Evolutionary conservation across 1,140 invertebrate species (phyloP).

Genomic region (Aradophagus sp.): DNA sequence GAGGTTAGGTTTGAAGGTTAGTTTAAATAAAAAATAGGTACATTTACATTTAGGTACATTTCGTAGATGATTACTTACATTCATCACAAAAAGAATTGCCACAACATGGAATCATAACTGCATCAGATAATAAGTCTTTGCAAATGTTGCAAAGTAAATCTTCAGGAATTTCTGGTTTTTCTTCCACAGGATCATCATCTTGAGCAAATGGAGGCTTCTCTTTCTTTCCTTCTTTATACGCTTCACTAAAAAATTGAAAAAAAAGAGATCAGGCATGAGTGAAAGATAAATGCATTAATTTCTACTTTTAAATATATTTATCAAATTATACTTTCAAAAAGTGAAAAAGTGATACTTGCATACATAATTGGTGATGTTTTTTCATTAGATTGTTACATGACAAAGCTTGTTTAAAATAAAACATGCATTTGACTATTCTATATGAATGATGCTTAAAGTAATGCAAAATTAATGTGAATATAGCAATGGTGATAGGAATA

Average conservation of each 20-base stretch:
- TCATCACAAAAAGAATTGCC: conserved; percentile 99
- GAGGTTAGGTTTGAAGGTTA: too few species aligned
- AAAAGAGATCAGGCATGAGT: too few species aligned
- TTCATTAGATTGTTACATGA: too few species aligned
- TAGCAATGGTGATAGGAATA: too few species aligned
- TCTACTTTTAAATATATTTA: too few species aligned
- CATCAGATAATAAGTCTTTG: conserved; percentile 94
- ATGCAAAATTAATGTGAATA: too few species aligned
- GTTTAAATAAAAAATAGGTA: too few species aligned
- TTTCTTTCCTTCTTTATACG: conserved; percentile 84
- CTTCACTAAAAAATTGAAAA: conserved; percentile 80
- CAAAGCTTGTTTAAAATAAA: too few species aligned
- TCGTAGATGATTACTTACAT: conserved; percentile 89
- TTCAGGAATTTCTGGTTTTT: conserved; percentile 88
- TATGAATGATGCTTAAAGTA: too few species aligned
- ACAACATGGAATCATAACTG: conserved; percentile 97
- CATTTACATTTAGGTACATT: too few species aligned
- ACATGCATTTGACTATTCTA: conserved; percentile 3
- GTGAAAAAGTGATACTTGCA: conserved; percentile 25
- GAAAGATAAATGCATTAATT: background rate
- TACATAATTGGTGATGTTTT: background rate
- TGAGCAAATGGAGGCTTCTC: conserved; percentile 79
- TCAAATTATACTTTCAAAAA: conserved; percentile 20
- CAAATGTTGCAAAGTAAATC: conserved; percentile 94
- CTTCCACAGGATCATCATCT: conserved; percentile 75